Evolutionary conservation across 2,888 invertebrate genomes (phyloP).

Genomic region (Ganaspis brasiliensis): DNA sequence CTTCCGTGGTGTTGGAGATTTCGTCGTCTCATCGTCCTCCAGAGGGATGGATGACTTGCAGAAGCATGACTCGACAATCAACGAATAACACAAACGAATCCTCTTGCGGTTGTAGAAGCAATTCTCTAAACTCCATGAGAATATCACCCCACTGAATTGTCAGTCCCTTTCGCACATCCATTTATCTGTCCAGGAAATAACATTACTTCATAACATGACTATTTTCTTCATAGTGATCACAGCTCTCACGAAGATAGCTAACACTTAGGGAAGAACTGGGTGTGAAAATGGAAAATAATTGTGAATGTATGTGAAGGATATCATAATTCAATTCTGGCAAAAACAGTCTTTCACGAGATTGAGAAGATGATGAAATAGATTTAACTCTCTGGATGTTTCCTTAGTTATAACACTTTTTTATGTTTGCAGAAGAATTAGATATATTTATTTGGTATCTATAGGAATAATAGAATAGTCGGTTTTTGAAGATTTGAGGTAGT

Average conservation of each 20-base stretch:
- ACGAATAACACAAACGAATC: slow-evolving; percentile 57
- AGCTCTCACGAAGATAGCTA: neutral
- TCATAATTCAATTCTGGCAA: neutral
- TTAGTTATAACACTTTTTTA: neutral
- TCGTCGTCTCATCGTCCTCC: slow-evolving; percentile 72
- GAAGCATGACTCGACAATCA: slow-evolving; percentile 66
- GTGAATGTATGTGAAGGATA: slow-evolving; percentile 19
- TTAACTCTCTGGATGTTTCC: neutral
- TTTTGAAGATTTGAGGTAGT: too few species aligned
- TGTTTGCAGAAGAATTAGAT: too few species aligned
- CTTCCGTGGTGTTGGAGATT: slow-evolving; percentile 67
- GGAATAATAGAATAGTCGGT: too few species aligned
- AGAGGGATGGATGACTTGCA: slow-evolving; percentile 75
- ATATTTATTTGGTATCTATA: too few species aligned
- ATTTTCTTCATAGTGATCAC: slow-evolving; percentile 18
- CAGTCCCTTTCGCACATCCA: slow-evolving; percentile 58
- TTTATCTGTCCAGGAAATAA: slow-evolving; percentile 61
- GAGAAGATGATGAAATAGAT: slow-evolving; percentile 17
- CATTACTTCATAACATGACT: slow-evolving; percentile 48
- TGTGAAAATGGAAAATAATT: slow-evolving; percentile 34
- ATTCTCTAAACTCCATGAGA: slow-evolving; percentile 43
- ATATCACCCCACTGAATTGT: slow-evolving; percentile 57
- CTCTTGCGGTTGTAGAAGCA: slow-evolving; percentile 28
- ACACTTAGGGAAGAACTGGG: slow-evolving; percentile 7
- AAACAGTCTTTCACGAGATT: neutral